These are phyloP conservation scores for Tipula confusa DNA, from an alignment of 2,888 invertebrate species.

Conservation along the genomic window DNA sequence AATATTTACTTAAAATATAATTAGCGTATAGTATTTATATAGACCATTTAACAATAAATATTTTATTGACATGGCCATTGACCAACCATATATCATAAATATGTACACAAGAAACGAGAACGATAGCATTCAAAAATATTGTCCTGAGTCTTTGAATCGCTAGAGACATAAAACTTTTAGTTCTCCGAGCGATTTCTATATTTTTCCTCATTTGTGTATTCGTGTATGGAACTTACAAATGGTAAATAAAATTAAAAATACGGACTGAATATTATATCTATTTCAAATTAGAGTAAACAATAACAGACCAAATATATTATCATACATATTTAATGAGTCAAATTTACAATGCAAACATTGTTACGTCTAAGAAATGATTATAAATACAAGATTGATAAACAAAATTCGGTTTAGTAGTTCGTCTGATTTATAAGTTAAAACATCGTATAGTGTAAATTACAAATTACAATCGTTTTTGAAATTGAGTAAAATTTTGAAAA, in stretches of 20 bases:
- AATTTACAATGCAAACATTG: neutral
- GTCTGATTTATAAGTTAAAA: neutral
- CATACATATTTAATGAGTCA: neutral
- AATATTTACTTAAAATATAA: neutral
- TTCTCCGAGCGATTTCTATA: neutral
- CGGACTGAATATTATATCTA: neutral
- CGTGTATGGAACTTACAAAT: neutral
- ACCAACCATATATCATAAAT: too few species aligned
- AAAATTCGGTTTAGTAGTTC: neutral
- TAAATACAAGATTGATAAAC: constrained; percentile 20
- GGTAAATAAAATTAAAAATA: neutral
- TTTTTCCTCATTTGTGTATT: neutral
- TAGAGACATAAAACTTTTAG: too few species aligned
- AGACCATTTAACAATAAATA: neutral
- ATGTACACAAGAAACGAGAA: too few species aligned
- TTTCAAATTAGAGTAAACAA: neutral
- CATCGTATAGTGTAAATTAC: neutral
- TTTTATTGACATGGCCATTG: neutral
- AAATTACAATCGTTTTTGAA: neutral
- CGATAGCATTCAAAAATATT: neutral
- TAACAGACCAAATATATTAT: neutral
- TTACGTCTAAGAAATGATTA: neutral
- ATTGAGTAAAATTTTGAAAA: neutral
- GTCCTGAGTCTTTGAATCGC: neutral
- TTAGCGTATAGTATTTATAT: neutral